phyloP scores from a whole-genome alignment of 2,888 invertebrate species.

The Byasa hedistus region DNA sequence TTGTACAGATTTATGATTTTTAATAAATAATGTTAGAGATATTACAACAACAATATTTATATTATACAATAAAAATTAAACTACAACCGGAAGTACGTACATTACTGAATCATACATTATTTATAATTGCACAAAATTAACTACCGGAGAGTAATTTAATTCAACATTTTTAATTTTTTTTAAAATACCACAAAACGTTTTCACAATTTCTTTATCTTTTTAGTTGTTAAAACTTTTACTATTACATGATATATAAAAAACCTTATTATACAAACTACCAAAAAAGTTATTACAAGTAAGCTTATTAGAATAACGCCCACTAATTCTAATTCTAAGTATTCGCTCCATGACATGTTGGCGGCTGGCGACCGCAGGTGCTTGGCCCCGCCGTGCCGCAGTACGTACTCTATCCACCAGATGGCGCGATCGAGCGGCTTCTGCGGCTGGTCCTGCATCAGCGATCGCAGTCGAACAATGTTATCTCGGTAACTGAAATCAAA shows the following conservation, averaged over 20 bases:
- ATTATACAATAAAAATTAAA: no score
- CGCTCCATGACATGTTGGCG: constrained; percentile 43
- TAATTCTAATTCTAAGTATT: constrained; percentile 46
- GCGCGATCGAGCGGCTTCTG: constrained; percentile 49
- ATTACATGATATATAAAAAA: background rate
- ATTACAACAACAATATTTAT: no score
- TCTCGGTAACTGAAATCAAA: constrained; percentile 36
- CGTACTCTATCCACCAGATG: constrained; percentile 73
- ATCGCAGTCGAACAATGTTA: constrained; percentile 34
- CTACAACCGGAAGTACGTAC: no score
- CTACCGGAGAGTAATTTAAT: no score
- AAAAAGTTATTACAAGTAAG: background rate
- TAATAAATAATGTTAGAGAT: no score
- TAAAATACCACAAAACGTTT: no score
- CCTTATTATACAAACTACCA: background rate
- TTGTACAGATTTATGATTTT: no score
- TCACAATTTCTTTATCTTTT: background rate
- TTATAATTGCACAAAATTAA: no score
- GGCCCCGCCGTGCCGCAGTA: constrained; percentile 63
- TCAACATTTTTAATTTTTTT: no score
- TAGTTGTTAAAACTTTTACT: background rate
- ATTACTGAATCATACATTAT: no score
- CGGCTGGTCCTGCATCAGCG: constrained; percentile 36
- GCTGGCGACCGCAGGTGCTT: constrained; percentile 56
- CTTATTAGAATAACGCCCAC: constrained; percentile 22